Conservation (phyloP, 2,113 vertebrate species). For the Phyllostomus discolor region DNA sequence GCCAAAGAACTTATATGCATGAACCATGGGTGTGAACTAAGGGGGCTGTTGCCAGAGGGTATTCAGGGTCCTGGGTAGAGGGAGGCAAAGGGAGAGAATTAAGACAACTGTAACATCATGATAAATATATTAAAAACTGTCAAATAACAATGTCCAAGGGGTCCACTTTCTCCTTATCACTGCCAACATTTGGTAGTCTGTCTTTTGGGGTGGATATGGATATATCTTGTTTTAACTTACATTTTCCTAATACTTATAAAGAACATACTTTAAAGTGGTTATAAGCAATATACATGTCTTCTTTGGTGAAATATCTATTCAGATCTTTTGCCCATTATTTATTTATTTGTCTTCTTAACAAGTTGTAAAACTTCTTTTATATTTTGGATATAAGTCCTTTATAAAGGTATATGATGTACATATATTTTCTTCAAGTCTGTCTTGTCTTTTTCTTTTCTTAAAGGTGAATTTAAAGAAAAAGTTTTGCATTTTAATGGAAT, state of each 20-base stretch:
- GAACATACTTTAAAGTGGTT: not conserved
- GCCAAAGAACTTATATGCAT: no score
- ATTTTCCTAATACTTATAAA: not conserved
- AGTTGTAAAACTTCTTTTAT: not conserved
- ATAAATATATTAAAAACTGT: not conserved
- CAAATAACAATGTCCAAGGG: not conserved
- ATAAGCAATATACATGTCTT: not conserved
- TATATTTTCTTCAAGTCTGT: not conserved
- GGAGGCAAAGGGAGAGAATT: no score
- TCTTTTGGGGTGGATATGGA: not conserved
- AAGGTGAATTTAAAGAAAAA: not conserved
- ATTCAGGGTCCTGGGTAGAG: no score
- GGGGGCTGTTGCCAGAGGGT: no score
- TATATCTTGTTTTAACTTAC: not conserved
- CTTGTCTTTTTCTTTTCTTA: not conserved
- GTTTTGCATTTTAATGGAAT: not conserved
- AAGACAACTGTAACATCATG: no score
- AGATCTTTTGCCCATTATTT: not conserved
- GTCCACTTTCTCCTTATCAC: not conserved
- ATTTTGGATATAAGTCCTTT: not conserved
- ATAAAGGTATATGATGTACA: not conserved
- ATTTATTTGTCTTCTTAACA: not conserved
- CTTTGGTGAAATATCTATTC: not conserved
- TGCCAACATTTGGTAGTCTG: not conserved
- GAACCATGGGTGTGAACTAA: no score